These are phyloP conservation scores for Drosophila kokeensis DNA, from an alignment of 2,888 invertebrate species.

Conservation along the genomic window DNA sequence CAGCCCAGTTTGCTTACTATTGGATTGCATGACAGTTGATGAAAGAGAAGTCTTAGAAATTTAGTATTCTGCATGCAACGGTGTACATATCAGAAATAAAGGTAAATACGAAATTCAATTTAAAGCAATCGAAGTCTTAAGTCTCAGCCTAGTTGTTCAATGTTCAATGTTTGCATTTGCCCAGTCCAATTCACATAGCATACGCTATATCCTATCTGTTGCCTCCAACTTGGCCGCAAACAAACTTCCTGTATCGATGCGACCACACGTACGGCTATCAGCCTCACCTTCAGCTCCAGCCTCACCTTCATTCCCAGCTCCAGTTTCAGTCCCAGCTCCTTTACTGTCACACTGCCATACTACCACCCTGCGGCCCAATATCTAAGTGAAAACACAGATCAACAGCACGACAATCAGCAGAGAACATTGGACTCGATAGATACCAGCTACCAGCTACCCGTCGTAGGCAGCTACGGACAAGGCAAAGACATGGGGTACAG, in stretches of 20 bases:
- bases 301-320: too few species aligned
- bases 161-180: neutral
- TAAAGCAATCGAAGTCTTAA: conserved; percentile 62
- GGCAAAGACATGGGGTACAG: conserved; percentile 72
- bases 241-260: conserved; percentile 79
- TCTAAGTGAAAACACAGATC: conserved; percentile 80
- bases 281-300: conserved; percentile 24
- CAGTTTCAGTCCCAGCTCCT: conserved; percentile 3
- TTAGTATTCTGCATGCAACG: conserved; percentile 6
- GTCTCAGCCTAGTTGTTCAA: neutral
- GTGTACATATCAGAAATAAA: conserved; percentile 42
- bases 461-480: conserved; percentile 55
- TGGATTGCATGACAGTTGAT: neutral
- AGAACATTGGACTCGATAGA: conserved; percentile 3
- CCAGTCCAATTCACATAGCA: conserved; percentile 42
- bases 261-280: conserved; percentile 51
- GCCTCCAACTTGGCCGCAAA: conserved; percentile 67
- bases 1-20: conserved; percentile 2
- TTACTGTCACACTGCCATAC: neutral
- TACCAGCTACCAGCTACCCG: conserved; percentile 5
- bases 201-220: conserved; percentile 46
- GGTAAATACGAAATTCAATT: conserved; percentile 76
- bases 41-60: conserved; percentile 9
- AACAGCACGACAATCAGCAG: conserved; percentile 78
- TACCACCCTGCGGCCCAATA: conserved; percentile 60